phyloP scores from a whole-genome alignment of 1,140 invertebrate species.

The Meloidogyne hapla region DNA sequence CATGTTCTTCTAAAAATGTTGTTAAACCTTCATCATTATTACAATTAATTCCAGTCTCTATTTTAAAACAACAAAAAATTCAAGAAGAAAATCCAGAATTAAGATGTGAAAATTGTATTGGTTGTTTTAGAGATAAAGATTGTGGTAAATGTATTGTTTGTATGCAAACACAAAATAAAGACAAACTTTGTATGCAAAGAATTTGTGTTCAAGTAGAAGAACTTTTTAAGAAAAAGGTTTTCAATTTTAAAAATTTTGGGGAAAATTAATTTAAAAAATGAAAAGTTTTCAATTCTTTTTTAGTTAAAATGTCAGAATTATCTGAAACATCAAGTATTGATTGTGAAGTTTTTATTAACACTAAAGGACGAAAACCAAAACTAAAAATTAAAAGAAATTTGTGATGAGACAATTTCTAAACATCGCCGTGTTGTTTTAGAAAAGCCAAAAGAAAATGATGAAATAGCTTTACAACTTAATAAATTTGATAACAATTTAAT shows the following conservation, averaged over 20 bases:
- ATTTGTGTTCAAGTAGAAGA: conserved; percentile 28
- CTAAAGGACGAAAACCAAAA: background rate
- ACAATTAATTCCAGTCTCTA: background rate
- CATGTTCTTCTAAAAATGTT: background rate
- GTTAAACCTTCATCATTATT: background rate
- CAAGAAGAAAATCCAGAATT: conserved; percentile 21
- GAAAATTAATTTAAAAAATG: too few relatives aligned
- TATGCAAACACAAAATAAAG: background rate
- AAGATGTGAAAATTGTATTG: conserved; percentile 26
- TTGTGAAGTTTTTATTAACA: background rate
- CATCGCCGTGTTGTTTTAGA: background rate
- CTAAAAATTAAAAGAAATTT: background rate
- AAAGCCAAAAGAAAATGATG: background rate
- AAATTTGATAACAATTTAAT: conserved; percentile 12
- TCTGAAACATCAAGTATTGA: background rate
- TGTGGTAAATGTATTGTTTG: conserved; percentile 29
- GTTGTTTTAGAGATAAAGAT: conserved; percentile 23
- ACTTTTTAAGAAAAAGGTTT: conserved; percentile 2
- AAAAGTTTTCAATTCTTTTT: background rate
- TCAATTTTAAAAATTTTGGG: background rate
- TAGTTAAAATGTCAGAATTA: conserved; percentile 3
- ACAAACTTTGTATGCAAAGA: conserved; percentile 17
- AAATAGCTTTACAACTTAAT: background rate
- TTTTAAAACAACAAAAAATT: conserved; percentile 20
- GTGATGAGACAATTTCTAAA: background rate